Evolutionary conservation across 2,888 invertebrate genomes (phyloP).

Genomic region (Conchocele bisecta): DNA sequence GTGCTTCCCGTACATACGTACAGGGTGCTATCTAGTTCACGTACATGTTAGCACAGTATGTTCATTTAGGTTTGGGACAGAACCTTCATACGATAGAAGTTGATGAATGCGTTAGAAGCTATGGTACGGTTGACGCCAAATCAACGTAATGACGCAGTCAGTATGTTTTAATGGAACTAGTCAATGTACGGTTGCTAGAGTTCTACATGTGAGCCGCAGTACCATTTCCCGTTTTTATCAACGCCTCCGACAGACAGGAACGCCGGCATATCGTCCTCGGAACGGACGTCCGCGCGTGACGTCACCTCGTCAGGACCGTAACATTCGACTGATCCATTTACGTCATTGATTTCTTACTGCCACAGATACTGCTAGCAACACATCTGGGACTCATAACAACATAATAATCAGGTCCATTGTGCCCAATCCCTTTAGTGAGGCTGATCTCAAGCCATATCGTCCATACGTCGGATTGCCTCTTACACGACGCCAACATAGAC

Average conservation of each 20-base stretch:
- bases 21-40: too few relatives aligned
- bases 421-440: too few relatives aligned
- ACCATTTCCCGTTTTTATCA: neutral
- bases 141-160: neutral
- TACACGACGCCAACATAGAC: too few relatives aligned
- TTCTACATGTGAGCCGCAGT: neutral
- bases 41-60: too few relatives aligned
- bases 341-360: conserved; percentile 12
- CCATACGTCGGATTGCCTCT: too few relatives aligned
- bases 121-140: neutral
- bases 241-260: conserved; percentile 4
- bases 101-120: too few relatives aligned
- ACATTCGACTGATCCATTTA: conserved; percentile 9
- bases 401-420: too few relatives aligned
- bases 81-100: too few relatives aligned
- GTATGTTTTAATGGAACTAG: neutral
- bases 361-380: neutral
- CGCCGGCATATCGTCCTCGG: neutral
- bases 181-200: neutral
- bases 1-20: too few relatives aligned
- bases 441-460: too few relatives aligned
- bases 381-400: too few relatives aligned
- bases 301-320: conserved; percentile 3
- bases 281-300: conserved; percentile 8
- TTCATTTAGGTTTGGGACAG: too few relatives aligned